phyloP scores from a whole-genome alignment of 2,113 vertebrate species.

The Perca schrenkii region DNA sequence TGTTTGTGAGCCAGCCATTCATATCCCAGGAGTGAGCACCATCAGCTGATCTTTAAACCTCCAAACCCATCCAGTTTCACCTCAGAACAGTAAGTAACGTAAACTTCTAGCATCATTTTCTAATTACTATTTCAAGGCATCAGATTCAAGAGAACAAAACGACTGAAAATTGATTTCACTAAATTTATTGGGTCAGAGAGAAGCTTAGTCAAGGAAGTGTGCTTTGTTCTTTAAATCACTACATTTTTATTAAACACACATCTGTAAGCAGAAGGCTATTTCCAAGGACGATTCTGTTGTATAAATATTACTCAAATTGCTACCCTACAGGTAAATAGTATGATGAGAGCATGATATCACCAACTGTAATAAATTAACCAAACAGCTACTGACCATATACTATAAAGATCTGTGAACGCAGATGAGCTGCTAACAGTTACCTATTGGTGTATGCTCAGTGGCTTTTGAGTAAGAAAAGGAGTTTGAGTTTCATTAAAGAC shows the following conservation, averaged over 20 bases:
- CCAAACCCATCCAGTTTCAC: constrained; percentile 9
- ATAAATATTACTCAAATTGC: background rate
- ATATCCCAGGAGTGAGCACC: background rate
- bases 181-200: constrained; percentile 26
- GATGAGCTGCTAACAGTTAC: constrained; percentile 8
- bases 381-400: background rate
- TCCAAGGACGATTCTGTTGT: background rate
- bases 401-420: background rate
- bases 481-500: background rate
- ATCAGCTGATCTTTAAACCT: constrained; percentile 5
- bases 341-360: background rate
- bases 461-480: background rate
- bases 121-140: background rate
- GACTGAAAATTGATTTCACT: constrained; percentile 5
- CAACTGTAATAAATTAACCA: background rate
- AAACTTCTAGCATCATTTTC: background rate
- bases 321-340: background rate
- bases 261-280: background rate
- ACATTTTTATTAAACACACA: background rate
- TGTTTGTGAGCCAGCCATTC: background rate
- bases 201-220: constrained; percentile 2
- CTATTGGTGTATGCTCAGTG: background rate
- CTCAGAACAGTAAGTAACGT: background rate
- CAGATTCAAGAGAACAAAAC: constrained; percentile 4
- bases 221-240: constrained; percentile 1